Conservation (phyloP, 2,797 vertebrate genomes). For the Clamator glandarius region DNA sequence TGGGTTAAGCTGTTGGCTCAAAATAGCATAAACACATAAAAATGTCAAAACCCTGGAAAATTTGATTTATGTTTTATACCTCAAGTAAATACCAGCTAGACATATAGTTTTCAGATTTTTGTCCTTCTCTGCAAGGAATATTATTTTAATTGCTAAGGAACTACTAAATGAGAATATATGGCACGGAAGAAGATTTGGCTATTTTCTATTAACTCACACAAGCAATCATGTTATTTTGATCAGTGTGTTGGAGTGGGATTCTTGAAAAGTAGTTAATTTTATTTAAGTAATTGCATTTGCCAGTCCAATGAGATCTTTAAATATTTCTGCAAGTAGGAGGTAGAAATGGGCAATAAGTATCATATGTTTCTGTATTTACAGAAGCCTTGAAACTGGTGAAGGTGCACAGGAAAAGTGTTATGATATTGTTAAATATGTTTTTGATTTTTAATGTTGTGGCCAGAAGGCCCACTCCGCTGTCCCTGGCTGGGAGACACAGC, state of each 20-base stretch:
- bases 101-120: constrained; percentile 25
- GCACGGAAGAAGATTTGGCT: constrained; percentile 38
- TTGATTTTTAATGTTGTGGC: not conserved
- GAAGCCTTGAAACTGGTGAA: not conserved
- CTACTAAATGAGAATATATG: not conserved
- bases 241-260: not conserved
- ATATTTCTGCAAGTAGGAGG: not conserved
- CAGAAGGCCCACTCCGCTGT: too few relatives aligned
- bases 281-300: constrained; percentile 7
- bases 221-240: constrained; percentile 7
- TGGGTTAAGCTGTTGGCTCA: constrained; percentile 15
- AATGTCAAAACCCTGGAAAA: constrained; percentile 35
- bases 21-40: constrained; percentile 44
- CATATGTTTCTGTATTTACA: not conserved
- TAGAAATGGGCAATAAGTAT: not conserved
- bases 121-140: constrained; percentile 19
- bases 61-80: constrained; percentile 44
- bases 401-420: not conserved
- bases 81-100: constrained; percentile 10
- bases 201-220: constrained; percentile 38
- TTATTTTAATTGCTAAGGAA: constrained; percentile 54
- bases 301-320: not conserved
- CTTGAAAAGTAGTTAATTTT: constrained; percentile 25
- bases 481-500: too few relatives aligned
- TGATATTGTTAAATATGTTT: not conserved